A percentile compares a stretch with the other conserved stretches of the same genome.
These are phyloP conservation scores for Stenodera caucasica DNA, from an alignment of 2,888 invertebrate species.

Conservation along the genomic window DNA sequence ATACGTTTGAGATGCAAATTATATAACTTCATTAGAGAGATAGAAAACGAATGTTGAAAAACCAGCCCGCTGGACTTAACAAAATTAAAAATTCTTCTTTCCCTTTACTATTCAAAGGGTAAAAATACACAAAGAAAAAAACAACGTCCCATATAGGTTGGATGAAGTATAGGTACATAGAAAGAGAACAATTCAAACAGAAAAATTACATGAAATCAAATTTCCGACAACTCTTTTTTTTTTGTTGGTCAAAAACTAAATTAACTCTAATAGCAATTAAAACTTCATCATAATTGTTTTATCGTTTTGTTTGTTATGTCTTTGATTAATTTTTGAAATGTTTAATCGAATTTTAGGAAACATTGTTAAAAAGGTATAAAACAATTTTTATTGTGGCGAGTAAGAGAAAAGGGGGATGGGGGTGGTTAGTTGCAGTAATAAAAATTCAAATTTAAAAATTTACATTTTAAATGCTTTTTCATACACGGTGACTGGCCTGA, in stretches of 20 bases:
- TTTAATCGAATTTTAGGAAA: not conserved
- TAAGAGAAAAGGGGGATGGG: conserved; percentile 16
- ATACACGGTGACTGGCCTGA: conserved; percentile 47
- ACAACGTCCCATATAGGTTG: too few species aligned
- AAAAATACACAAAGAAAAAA: too few species aligned
- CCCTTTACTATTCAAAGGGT: not conserved
- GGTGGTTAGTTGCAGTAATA: conserved; percentile 40
- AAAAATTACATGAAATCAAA: conserved; percentile 4
- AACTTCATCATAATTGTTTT: conserved; percentile 6
- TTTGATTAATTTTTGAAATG: not conserved
- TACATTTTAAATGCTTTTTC: conserved; percentile 55
- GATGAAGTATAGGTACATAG: not conserved
- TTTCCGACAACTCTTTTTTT: conserved; percentile 1
- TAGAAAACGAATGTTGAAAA: not conserved
- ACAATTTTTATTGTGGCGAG: conserved; percentile 3
- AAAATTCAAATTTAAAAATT: conserved; percentile 55
- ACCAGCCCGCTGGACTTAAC: conserved; percentile 36
- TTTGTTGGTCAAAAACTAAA: not conserved
- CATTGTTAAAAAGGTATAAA: conserved; percentile 9
- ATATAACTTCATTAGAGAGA: conserved; percentile 34
- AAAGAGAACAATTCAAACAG: not conserved
- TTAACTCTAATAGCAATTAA: conserved; percentile 6
- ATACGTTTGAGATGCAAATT: conserved; percentile 42
- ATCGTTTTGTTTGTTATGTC: not conserved
- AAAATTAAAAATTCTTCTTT: conserved; percentile 41